phyloP scores from a whole-genome alignment of 2,797 vertebrate genomes.

The Onychomys arenicola region DNA sequence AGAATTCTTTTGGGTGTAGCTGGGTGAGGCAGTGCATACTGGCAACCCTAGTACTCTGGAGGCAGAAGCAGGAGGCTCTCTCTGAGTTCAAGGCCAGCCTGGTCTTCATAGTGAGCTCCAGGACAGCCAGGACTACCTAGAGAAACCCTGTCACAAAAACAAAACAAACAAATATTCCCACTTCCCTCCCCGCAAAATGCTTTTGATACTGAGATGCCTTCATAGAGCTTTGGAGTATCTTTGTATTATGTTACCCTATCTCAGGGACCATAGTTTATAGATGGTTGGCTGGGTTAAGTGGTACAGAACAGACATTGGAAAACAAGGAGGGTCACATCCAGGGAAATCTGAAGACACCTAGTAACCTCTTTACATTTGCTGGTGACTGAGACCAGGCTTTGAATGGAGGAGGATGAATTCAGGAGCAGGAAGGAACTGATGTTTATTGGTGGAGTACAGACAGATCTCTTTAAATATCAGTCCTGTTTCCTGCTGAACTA shows the following conservation, averaged over 20 bases:
- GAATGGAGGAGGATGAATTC: background rate
- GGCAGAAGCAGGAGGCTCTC: background rate
- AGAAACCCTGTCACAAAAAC: background rate
- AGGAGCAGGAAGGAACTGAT: background rate
- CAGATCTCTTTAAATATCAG: background rate
- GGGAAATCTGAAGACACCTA: background rate
- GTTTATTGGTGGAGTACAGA: background rate
- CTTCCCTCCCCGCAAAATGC: background rate
- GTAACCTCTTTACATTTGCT: background rate
- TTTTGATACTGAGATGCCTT: background rate
- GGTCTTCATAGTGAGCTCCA: background rate
- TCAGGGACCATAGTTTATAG: background rate
- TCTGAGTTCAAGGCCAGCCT: background rate
- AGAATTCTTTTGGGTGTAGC: constrained; percentile 35
- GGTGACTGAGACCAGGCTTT: background rate
- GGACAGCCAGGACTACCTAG: background rate
- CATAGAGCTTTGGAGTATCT: background rate
- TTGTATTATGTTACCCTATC: background rate
- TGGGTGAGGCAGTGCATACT: background rate
- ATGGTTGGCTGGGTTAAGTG: background rate
- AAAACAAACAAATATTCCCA: background rate
- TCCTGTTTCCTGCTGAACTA: background rate
- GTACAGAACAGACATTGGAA: background rate
- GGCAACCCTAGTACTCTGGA: background rate
- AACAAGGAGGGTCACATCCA: background rate